Percentiles rank a stretch among this genome's conserved stretches.
These are phyloP conservation scores for Cyanistes caeruleus DNA, from an alignment of 2,113 vertebrate species.

Conservation along the genomic window DNA sequence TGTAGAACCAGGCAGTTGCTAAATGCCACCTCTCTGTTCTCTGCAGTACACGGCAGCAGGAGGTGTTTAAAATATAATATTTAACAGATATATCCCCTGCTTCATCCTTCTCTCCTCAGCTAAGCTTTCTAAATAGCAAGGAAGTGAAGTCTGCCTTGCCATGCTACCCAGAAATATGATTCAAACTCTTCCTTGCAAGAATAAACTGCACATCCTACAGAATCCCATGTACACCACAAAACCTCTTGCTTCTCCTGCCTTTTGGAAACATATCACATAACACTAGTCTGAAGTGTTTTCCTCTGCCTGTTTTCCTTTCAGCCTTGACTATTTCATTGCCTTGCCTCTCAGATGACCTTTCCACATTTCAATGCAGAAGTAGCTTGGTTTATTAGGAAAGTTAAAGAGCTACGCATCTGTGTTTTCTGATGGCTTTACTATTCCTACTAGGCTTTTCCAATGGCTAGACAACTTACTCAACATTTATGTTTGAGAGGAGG, in stretches of 20 bases:
- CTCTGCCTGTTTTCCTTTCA: neutral
- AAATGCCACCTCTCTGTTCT: neutral
- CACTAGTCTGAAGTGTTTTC: neutral
- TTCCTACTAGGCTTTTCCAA: neutral
- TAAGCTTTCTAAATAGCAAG: neutral
- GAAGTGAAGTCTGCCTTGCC: neutral
- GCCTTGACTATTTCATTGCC: neutral
- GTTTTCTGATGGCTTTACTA: neutral
- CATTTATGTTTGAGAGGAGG: neutral
- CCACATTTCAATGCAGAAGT: neutral
- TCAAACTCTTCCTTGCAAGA: neutral
- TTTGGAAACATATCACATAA: neutral
- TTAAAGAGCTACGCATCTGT: neutral
- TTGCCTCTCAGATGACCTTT: conserved; percentile 13
- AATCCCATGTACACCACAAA: neutral
- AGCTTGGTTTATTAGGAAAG: neutral
- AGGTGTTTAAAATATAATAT: neutral
- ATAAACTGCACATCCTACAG: neutral
- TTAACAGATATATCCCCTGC: neutral
- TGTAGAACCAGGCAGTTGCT: neutral
- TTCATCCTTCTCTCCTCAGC: neutral
- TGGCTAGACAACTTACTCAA: neutral
- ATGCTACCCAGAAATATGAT: neutral
- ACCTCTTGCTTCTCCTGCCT: neutral
- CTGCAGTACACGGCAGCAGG: neutral